Evolutionary conservation across 2,888 invertebrate species (phyloP).

Genomic region (Cordylochernes scorpioides): DNA sequence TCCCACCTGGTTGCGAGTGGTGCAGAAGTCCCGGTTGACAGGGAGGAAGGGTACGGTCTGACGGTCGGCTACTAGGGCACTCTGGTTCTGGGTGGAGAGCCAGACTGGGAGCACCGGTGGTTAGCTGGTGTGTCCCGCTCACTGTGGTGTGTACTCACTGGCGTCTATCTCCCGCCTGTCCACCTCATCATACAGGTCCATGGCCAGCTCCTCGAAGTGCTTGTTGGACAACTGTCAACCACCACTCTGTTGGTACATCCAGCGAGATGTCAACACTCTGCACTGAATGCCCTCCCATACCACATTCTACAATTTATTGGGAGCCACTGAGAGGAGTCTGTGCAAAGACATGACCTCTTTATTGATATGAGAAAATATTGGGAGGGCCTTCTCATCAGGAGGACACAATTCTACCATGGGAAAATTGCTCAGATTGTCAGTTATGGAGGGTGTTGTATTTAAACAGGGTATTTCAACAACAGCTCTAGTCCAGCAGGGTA

Average conservation of each 20-base stretch:
- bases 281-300: too few relatives aligned
- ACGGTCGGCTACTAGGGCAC: conserved; percentile 24
- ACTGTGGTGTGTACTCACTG: conserved; percentile 9
- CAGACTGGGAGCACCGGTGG: conserved; percentile 18
- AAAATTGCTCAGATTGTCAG: too few relatives aligned
- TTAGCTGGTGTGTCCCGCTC: background rate
- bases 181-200: conserved; percentile 94
- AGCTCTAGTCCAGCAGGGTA: background rate
- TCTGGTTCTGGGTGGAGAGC: conserved; percentile 20
- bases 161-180: conserved; percentile 83
- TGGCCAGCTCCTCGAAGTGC: conserved; percentile 76
- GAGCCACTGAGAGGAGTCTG: too few relatives aligned
- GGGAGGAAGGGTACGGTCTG: conserved; percentile 63
- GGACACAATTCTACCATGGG: too few relatives aligned
- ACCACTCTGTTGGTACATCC: too few relatives aligned
- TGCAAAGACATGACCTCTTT: too few relatives aligned
- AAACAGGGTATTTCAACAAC: too few relatives aligned
- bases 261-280: too few relatives aligned
- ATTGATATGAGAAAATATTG: too few relatives aligned
- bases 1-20: conserved; percentile 59
- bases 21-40: conserved; percentile 74
- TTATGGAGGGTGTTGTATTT: too few relatives aligned
- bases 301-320: too few relatives aligned
- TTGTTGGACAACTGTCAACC: conserved; percentile 51
- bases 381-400: too few relatives aligned